Evolutionary conservation across 2,113 vertebrate genomes (phyloP), one percentile per base, ranked within the genome.

Genomic region (Sakesphorus luctuosus): DNA sequence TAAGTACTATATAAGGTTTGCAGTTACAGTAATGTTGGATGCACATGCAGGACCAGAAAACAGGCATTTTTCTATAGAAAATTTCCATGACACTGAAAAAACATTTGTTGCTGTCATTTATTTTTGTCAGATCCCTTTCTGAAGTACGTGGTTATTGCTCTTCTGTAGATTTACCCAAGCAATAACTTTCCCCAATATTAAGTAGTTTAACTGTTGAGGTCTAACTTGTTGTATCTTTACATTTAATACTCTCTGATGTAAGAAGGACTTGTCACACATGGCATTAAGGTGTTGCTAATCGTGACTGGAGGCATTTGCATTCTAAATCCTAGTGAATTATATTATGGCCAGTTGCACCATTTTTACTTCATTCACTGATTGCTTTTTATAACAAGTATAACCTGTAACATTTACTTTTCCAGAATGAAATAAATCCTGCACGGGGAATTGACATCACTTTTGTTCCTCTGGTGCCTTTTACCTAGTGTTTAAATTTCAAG

Each of bases 371-470:
- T 76, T 85, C 33, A 13, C 74, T n/a, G 20, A 23, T 0, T 89
- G 40, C 2, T 52, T 89, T 91, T 89, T 72, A 63, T 77, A 84
- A 75, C 35, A 72, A 44, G 31, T 33, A 46, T 55, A 87, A 9
- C 47, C 43, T 49, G 28, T 92, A 94, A 90, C 73, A 94, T 92
- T 93, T 91, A 46, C 80, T 81, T 94, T 89, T 44, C 65, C 73
- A 52, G 50, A 89, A 65, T 55, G 18, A 91, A 95, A 68, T 87
- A 66, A 93, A 75, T 68, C 56, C 62, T 90, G 46, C 43, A 50
- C 19, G 21, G 36, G 25, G 49, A 18, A 80, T 68, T 79, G 66
- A 35, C 58, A 79, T 85, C n/a, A 52, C 47, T 63, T 78, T 63
- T 72, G 26, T 86, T 89, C 24, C 31, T 75, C 23, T 17, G 4